Evolutionary conservation across 2,113 vertebrate genomes (phyloP), one percentile per base, ranked within the genome.

Genomic region (Sceloporus undulatus): DNA sequence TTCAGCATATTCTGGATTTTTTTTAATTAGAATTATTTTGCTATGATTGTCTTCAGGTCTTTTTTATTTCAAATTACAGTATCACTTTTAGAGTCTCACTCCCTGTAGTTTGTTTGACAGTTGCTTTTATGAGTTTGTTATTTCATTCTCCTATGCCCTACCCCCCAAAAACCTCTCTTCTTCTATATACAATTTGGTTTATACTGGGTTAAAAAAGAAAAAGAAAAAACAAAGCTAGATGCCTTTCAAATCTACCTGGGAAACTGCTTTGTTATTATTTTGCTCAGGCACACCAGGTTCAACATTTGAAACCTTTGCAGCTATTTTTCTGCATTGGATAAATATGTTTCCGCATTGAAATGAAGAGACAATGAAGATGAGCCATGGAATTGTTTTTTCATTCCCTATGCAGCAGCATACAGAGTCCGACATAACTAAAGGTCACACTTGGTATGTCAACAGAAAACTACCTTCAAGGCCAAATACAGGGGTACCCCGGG

Each of bases 371-470:
- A 88, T 87, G 66, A 93, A 91, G 89, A 90, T 77, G 90, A 85
- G 78, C 79, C 88, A 85, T 89, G 77, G 82, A 91, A 92, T 90
- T 79, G 89, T 90, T 38, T 93, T 93, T 91, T 93, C 93, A 93
- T 93, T 94, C 92, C 79, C 89, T 88, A 18, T 77, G 79, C 25
- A 93, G 85, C 85, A 89, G 79, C 87, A 76, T 87, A 86, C 66
- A 88, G 79, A 87, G 9, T 90, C 91, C 91, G 91, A 92, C 93
- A 93, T 94, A 93, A 92, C 87, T 82, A 84, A 88, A 92, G 93
- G 86, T 92, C 94, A 93, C 87, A 93, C 89, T 93, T 82, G 88
- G 87, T 91, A 90, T 94, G 94, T 96, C 95, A 96, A 94, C 92
- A 95, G 87, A 93, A 77, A 95, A 94, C 90, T 91, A 85, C 87